Evolutionary conservation across 2,113 vertebrate species (phyloP).

Genomic region (Planiliza haematocheilus): DNA sequence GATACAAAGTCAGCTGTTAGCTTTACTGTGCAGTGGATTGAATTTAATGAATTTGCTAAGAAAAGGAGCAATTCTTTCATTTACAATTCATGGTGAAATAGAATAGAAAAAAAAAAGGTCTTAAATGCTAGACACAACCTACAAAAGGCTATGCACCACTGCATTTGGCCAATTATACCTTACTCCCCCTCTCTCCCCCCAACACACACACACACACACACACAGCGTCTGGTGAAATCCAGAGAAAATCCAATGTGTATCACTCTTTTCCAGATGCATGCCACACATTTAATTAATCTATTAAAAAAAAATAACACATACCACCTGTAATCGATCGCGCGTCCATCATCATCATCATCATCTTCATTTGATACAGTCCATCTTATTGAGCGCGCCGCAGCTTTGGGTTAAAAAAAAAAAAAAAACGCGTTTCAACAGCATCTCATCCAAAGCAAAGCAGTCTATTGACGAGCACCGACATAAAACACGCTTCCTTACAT

Average conservation of each 20-base stretch:
- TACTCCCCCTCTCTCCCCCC: neutral
- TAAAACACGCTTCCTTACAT: neutral
- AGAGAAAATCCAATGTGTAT: constrained; percentile 15
- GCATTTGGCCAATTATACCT: constrained; percentile 58
- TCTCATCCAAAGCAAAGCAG: constrained; percentile 2
- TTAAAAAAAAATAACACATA: constrained; percentile 31
- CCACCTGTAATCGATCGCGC: constrained; percentile 38
- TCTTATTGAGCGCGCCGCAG: constrained; percentile 52
- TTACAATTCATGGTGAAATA: neutral
- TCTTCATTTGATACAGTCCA: constrained; percentile 33
- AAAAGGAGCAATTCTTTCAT: neutral
- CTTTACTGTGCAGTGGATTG: neutral
- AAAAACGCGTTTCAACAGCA: constrained; percentile 15
- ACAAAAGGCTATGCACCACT: constrained; percentile 55
- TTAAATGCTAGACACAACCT: constrained; percentile 18
- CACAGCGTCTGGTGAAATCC: constrained; percentile 13
- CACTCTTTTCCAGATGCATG: neutral
- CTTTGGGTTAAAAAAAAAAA: neutral
- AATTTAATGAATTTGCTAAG: neutral
- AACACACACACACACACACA: constrained; percentile 8
- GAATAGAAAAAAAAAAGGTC: too few species aligned
- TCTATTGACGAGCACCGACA: neutral
- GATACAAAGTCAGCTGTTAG: constrained; percentile 45
- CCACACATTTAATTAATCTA: neutral
- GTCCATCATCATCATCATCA: constrained; percentile 32